Percentiles rank a stretch among this genome's conserved stretches.
Evolutionary conservation across 2,888 invertebrate species (phyloP).

Genomic region (Thecophora atra): DNA sequence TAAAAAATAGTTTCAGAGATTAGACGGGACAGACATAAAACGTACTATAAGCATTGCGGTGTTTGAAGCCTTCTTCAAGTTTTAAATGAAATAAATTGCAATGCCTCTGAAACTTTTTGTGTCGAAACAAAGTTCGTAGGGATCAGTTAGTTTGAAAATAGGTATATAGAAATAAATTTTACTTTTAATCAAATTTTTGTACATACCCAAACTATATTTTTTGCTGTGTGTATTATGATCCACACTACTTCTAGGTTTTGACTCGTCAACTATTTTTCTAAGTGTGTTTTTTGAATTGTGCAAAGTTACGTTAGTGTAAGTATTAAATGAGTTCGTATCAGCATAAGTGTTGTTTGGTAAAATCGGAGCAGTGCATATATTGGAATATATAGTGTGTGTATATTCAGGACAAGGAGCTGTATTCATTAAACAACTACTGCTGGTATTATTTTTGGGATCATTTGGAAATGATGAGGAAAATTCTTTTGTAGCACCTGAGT

Average conservation of each 20-base stretch:
- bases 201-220: constrained; percentile 21
- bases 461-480: constrained; percentile 50
- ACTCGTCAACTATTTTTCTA: not conserved
- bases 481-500: constrained; percentile 48
- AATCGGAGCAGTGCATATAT: constrained; percentile 9
- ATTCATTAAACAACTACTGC: not conserved
- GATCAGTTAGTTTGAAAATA: no score
- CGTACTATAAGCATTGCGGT: no score
- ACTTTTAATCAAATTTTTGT: not conserved
- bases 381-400: constrained; percentile 22
- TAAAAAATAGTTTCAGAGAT: no score
- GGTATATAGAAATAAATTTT: not conserved
- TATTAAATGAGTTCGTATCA: constrained; percentile 22
- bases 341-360: constrained; percentile 25
- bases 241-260: not conserved
- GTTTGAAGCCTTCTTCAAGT: no score
- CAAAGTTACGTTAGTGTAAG: constrained; percentile 47
- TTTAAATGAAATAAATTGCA: no score
- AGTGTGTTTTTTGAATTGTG: not conserved
- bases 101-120: no score
- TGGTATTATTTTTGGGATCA: constrained; percentile 6
- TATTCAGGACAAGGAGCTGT: constrained; percentile 32
- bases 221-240: constrained; percentile 6
- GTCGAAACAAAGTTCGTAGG: no score
- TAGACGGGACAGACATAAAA: no score